Conservation (phyloP, 30 jellyfish, hydroid and myxozoan species). For the Aurelia sp. region DNA sequence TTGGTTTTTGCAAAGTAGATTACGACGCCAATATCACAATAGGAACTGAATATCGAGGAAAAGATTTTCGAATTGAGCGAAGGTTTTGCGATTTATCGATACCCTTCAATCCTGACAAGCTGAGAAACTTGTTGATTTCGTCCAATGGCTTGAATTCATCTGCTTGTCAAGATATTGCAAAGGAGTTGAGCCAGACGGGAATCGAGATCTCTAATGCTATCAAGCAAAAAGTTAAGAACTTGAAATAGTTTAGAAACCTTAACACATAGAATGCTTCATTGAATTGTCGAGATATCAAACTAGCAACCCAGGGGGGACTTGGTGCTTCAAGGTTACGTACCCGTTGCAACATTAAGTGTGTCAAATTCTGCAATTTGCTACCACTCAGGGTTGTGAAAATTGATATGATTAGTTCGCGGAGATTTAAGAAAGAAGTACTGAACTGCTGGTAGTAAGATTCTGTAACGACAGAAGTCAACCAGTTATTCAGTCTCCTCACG, state of each 20-base stretch:
- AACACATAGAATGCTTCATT: too few species aligned
- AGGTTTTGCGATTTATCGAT: constrained; percentile 67
- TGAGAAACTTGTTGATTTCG: neutral
- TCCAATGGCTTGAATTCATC: neutral
- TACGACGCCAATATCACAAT: constrained; percentile 52
- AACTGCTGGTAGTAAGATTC: too few species aligned
- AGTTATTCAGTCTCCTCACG: too few species aligned
- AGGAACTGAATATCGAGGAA: constrained; percentile 56
- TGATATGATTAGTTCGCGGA: too few species aligned
- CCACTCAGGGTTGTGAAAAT: too few species aligned
- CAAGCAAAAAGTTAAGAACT: constrained; percentile 2
- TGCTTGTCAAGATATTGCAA: neutral
- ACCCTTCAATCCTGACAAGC: constrained; percentile 36
- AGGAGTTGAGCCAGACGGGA: neutral
- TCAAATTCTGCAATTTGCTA: too few species aligned
- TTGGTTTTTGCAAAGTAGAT: neutral
- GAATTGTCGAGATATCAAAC: too few species aligned
- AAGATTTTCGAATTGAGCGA: constrained; percentile 38
- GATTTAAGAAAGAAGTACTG: too few species aligned
- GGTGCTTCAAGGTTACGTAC: too few species aligned
- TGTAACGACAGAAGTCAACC: too few species aligned
- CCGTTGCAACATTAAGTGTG: too few species aligned
- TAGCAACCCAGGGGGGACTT: too few species aligned
- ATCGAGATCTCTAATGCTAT: neutral
- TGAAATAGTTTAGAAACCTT: neutral